Percentiles rank a stretch among this genome's conserved stretches.
Conservation (phyloP, 2,888 invertebrate species). For the Pelosia muscerda region DNA sequence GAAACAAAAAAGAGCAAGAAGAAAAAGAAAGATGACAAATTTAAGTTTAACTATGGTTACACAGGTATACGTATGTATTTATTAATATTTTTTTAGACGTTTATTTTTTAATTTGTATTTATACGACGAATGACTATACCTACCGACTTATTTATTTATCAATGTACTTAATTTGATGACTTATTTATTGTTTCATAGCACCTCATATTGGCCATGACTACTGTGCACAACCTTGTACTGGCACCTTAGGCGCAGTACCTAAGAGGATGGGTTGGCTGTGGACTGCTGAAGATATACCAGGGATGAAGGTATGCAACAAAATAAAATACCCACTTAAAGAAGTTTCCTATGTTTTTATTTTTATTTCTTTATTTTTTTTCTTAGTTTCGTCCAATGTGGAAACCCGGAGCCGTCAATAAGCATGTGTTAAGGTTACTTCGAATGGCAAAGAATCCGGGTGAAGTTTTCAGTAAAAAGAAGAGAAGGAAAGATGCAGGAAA, state of each 20-base stretch:
- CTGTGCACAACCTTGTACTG: slow-evolving; percentile 72
- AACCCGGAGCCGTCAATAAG: slow-evolving; percentile 79
- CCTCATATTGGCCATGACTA: slow-evolving; percentile 79
- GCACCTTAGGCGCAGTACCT: slow-evolving; percentile 71
- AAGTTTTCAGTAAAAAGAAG: slow-evolving; percentile 70
- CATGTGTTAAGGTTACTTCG: slow-evolving; percentile 73
- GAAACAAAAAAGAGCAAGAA: slow-evolving; percentile 67
- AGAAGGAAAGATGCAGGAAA: slow-evolving; percentile 61
- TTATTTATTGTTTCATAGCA: slow-evolving; percentile 58
- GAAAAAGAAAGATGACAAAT: slow-evolving; percentile 70
- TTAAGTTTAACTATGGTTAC: slow-evolving; percentile 82
- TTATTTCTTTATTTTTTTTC: slow-evolving; percentile 60
- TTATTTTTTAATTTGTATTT: background rate
- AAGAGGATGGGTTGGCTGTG: slow-evolving; percentile 84
- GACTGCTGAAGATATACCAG: slow-evolving; percentile 77
- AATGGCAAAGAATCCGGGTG: slow-evolving; percentile 73
- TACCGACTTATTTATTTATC: slow-evolving; percentile 34
- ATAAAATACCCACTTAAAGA: slow-evolving; percentile 7
- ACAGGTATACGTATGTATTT: slow-evolving; percentile 83
- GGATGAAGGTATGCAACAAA: slow-evolving; percentile 68
- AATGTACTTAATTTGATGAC: slow-evolving; percentile 20
- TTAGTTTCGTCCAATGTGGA: slow-evolving; percentile 80
- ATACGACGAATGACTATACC: too few relatives aligned
- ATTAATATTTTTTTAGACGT: slow-evolving; percentile 36
- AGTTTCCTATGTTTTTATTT: slow-evolving; percentile 39